A percentile compares a stretch with the other conserved stretches of the same genome.
These are phyloP conservation scores for Nycticebus coucang DNA, from an alignment of 2,113 vertebrate species.

Conservation along the genomic window DNA sequence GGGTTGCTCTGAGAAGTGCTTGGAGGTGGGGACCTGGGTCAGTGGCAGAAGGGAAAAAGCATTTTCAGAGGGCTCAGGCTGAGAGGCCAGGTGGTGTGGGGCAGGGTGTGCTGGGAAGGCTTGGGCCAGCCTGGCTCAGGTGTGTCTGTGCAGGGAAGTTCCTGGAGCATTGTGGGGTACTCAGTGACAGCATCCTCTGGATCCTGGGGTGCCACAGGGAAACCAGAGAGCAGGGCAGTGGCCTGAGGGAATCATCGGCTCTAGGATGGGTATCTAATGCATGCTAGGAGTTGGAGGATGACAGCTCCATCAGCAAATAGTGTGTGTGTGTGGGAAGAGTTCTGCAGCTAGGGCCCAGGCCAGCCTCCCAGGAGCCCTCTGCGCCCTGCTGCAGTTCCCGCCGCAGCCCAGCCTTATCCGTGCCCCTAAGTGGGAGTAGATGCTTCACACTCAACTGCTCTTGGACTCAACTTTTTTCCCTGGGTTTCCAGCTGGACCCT, in stretches of 20 bases:
- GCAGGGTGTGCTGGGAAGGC: neutral
- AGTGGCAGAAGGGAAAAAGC: neutral
- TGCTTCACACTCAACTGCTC: neutral
- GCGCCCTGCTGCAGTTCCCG: neutral
- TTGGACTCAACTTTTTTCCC: neutral
- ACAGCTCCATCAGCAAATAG: neutral
- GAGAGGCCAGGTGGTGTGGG: no score
- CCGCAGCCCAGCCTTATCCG: neutral
- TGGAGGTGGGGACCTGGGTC: neutral
- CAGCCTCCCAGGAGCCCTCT: neutral
- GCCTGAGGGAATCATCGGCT: neutral
- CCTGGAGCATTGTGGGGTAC: neutral
- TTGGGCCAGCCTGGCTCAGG: neutral
- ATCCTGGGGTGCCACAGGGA: neutral
- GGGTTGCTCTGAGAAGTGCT: neutral
- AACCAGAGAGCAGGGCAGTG: neutral
- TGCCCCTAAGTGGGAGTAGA: neutral
- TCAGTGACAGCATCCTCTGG: neutral
- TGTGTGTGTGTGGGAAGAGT: neutral
- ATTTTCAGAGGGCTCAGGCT: neutral
- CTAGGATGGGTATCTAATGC: neutral
- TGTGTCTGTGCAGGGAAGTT: neutral
- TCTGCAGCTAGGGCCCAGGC: no score
- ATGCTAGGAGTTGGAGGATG: neutral
- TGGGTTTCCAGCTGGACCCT: neutral